Evolutionary conservation across 2,888 invertebrate species (phyloP), one percentile per base, ranked within the genome.

Genomic region (Tridacna crocea): DNA sequence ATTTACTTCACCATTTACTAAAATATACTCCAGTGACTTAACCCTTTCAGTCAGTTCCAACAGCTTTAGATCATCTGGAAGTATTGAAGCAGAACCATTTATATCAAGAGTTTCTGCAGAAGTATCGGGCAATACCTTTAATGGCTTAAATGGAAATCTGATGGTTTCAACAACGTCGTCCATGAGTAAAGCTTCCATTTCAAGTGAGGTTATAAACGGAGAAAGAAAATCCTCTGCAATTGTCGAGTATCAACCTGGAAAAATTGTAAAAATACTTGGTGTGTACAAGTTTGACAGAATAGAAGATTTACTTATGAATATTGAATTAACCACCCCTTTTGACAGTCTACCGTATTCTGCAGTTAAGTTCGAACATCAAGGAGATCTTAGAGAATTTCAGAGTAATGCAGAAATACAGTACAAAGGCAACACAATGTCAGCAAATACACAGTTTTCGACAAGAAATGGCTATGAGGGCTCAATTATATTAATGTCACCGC

Each of bases 271-370:
- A 61, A 47, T 84, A 4, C 58, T 47, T 3, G 72, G 70, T 26
- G 26, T 36, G n/a, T 77, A 77, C 61, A 65, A 47, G 8, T 58
- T 84, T 0, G 60, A 72, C 13, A 75, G 72, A 13, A 17, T 51
- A 11, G 61, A 60, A 11, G 74, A 84, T 58, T 36, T 82, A 26
- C 72, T 66, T 46, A 12, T 75, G 11, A 24, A 77, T 15, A 11
- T 84, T 27, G 79, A 77, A 80, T 55, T 84, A 27, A 51, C 74
- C 17, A 82, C 84, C 15, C 84, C 84, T 46, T 84, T 79, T 63
- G 48, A 61, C 22, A 48, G 24, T 3, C 15, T 84, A n/a, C 70
- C 81, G 22, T 77, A 76, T n/a, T 24, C 73, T 19, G 72, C 74
- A 58, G 13, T 74, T 15, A 73, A 24, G 61, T 79, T 81, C 36